Conservation (phyloP, 2,113 vertebrate genomes). For the Callithrix jacchus region DNA sequence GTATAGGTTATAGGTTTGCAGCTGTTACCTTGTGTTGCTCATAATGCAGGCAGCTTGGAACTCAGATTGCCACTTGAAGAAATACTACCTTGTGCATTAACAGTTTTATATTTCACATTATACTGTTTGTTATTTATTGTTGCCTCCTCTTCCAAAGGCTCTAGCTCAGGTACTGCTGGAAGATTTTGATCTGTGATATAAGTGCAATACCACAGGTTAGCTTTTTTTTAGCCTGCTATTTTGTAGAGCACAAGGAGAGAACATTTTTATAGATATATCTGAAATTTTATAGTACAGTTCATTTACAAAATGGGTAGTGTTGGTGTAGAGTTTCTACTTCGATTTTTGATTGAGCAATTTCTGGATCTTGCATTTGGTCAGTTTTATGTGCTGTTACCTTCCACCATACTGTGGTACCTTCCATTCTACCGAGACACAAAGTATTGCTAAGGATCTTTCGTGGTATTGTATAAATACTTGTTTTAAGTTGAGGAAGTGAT, state of each 20-base stretch:
- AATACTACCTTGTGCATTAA: not conserved
- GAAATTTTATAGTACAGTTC: conserved; percentile 14
- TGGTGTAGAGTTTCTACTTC: not conserved
- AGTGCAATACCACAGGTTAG: not conserved
- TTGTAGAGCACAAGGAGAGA: not conserved
- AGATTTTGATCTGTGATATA: not conserved
- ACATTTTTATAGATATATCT: not conserved
- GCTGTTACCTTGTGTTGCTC: not conserved
- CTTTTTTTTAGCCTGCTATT: not conserved
- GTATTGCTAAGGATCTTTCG: not conserved
- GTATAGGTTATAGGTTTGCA: not conserved
- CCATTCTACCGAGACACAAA: not conserved
- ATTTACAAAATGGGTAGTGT: not conserved
- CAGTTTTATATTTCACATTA: conserved; percentile 31
- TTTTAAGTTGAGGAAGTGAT: not conserved
- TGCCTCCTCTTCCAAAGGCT: not conserved
- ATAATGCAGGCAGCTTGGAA: not conserved
- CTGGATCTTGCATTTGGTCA: not conserved
- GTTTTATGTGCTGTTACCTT: conserved; percentile 12
- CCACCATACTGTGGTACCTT: not conserved
- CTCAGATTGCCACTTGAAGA: not conserved
- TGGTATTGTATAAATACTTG: not conserved
- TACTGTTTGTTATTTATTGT: not conserved
- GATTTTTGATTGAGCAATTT: conserved; percentile 41
- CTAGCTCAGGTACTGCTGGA: not conserved